Percentiles rank a stretch among this genome's conserved stretches.
Evolutionary conservation across 2,888 invertebrate species (phyloP).

Genomic region (Uloborus plumipes): DNA sequence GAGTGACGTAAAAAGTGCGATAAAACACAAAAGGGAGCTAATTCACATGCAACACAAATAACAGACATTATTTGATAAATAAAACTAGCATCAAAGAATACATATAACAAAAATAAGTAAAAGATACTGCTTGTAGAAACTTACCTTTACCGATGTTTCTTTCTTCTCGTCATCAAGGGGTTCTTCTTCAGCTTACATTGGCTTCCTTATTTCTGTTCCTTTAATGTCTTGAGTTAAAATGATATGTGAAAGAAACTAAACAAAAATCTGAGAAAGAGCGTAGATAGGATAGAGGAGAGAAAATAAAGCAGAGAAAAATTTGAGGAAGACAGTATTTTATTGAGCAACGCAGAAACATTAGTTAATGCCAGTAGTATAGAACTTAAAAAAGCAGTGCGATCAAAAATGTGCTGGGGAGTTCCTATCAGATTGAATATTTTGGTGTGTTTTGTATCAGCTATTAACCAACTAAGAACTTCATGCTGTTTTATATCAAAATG

Average conservation of each 20-base stretch:
- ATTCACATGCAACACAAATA: slow-evolving; percentile 53
- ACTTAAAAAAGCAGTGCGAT: slow-evolving; percentile 57
- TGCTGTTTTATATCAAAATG: too few relatives aligned
- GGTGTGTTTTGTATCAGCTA: too few relatives aligned
- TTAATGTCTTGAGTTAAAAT: slow-evolving; percentile 49
- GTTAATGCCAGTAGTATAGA: slow-evolving; percentile 54
- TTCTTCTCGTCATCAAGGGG: neutral
- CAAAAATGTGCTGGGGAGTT: slow-evolving; percentile 61
- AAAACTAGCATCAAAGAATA: slow-evolving; percentile 41
- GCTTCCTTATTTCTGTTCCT: slow-evolving; percentile 35
- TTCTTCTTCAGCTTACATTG: slow-evolving; percentile 15
- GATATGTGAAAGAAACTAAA: slow-evolving; percentile 51
- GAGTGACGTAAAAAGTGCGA: slow-evolving; percentile 55
- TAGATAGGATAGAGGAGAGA: slow-evolving; percentile 45
- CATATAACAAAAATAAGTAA: slow-evolving; percentile 44
- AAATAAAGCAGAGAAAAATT: slow-evolving; percentile 54
- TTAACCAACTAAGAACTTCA: too few relatives aligned
- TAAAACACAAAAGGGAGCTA: slow-evolving; percentile 53
- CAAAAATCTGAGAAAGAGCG: slow-evolving; percentile 54
- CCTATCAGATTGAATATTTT: too few relatives aligned
- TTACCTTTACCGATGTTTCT: slow-evolving; percentile 34
- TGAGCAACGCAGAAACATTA: slow-evolving; percentile 43
- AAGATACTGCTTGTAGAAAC: slow-evolving; percentile 41
- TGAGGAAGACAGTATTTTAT: slow-evolving; percentile 39
- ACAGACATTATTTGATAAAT: slow-evolving; percentile 21